phyloP scores from a whole-genome alignment of 2,888 invertebrate species.

The Drosophila acutilabella region DNA sequence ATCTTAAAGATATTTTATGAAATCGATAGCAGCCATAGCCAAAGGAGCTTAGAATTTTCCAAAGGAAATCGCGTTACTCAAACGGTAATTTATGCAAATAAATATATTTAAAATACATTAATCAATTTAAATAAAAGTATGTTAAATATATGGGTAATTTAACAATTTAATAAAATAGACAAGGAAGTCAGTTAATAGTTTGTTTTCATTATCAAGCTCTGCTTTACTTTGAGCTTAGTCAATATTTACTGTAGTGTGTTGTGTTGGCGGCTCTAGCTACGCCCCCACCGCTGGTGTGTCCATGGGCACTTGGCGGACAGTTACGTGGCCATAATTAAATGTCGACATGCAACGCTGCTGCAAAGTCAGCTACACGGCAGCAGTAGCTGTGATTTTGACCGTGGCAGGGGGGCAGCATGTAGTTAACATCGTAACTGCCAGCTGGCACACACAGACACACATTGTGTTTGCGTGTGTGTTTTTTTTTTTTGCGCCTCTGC shows the following conservation, averaged over 20 bases:
- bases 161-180: too few relatives aligned
- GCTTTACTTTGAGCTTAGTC: not conserved
- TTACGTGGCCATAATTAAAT: slow-evolving; percentile 80
- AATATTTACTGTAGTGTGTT: slow-evolving; percentile 33
- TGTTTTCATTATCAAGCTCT: too few relatives aligned
- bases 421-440: slow-evolving; percentile 23
- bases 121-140: too few relatives aligned
- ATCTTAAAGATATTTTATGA: not conserved
- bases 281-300: not conserved
- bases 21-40: too few relatives aligned
- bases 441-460: slow-evolving; percentile 1
- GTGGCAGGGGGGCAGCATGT: not conserved
- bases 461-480: slow-evolving; percentile 2
- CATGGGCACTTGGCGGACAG: slow-evolving; percentile 47
- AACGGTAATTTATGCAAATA: too few relatives aligned
- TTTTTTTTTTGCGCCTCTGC: slow-evolving; percentile 56
- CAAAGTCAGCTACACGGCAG: slow-evolving; percentile 44
- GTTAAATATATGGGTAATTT: too few relatives aligned
- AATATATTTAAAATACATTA: too few relatives aligned
- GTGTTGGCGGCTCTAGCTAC: not conserved
- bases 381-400: slow-evolving; percentile 38
- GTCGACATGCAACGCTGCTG: slow-evolving; percentile 77
- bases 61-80: too few relatives aligned
- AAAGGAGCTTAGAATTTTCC: too few relatives aligned
- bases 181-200: too few relatives aligned